These are phyloP conservation scores for Sinohyriopsis cumingii DNA, from an alignment of 2,888 invertebrate species.

Conservation along the genomic window DNA sequence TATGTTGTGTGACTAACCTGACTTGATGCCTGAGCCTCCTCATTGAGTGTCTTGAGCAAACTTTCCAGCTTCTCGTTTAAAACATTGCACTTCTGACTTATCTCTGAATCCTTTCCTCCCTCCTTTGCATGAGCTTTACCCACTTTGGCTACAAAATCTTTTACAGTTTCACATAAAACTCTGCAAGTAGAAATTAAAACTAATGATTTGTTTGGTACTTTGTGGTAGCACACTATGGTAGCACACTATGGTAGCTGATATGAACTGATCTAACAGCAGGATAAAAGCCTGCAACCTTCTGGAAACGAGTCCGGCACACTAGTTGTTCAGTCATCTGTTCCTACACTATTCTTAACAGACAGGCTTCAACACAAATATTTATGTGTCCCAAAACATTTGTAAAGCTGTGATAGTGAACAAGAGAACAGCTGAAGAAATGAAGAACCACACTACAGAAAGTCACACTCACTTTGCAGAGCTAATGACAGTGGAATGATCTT, in stretches of 20 bases:
- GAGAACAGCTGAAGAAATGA: too few relatives aligned
- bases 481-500: slow-evolving; percentile 82
- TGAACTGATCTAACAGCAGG: too few relatives aligned
- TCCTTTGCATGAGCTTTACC: slow-evolving; percentile 65
- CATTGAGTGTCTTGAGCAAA: slow-evolving; percentile 82
- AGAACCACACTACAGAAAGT: slow-evolving; percentile 2
- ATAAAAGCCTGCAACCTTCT: too few relatives aligned
- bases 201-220: background rate
- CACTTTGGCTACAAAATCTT: slow-evolving; percentile 80
- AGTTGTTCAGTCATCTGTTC: too few relatives aligned
- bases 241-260: too few relatives aligned
- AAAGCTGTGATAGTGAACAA: too few relatives aligned
- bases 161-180: slow-evolving; percentile 84
- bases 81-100: slow-evolving; percentile 76
- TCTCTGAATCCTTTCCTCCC: slow-evolving; percentile 41
- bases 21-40: slow-evolving; percentile 76
- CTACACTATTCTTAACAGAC: too few relatives aligned
- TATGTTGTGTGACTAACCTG: slow-evolving; percentile 35
- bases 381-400: too few relatives aligned
- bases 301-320: too few relatives aligned
- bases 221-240: too few relatives aligned
- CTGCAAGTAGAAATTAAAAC: slow-evolving; percentile 40
- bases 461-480: slow-evolving; percentile 81
- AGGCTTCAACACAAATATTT: too few relatives aligned
- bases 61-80: slow-evolving; percentile 84